A percentile compares a stretch with the other conserved stretches of the same genome.
These are phyloP conservation scores for Nyctibius grandis DNA, from an alignment of 2,797 vertebrate genomes.

Conservation along the genomic window DNA sequence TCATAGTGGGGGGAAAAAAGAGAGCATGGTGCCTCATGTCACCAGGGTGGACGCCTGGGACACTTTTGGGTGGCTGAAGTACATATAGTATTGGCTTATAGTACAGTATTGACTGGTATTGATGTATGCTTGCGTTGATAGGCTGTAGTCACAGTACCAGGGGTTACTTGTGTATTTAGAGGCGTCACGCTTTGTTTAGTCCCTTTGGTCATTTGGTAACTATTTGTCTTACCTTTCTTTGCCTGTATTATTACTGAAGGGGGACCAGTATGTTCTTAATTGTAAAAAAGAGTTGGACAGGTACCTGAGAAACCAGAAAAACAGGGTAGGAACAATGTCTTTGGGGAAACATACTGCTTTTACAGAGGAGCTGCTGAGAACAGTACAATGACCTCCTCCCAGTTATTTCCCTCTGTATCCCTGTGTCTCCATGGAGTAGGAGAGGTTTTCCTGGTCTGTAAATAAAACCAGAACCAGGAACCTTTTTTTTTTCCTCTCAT, in stretches of 20 bases:
- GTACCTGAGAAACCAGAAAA: slow-evolving; percentile 58
- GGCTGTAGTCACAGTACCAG: neutral
- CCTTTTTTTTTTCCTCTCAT: neutral
- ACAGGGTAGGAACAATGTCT: neutral
- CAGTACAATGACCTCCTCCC: neutral
- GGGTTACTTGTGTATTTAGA: neutral
- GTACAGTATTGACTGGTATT: neutral
- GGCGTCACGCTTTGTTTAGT: neutral
- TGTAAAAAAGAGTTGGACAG: neutral
- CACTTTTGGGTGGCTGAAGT: neutral
- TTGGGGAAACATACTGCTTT: neutral
- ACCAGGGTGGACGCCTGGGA: neutral
- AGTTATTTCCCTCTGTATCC: neutral
- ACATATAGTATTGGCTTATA: neutral
- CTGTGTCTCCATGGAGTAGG: fast-evolving
- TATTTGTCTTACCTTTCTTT: slow-evolving; percentile 34
- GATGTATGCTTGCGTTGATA: neutral
- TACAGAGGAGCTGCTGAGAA: neutral
- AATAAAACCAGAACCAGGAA: neutral
- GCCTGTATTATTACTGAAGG: neutral
- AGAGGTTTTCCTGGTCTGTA: neutral
- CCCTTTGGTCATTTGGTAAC: neutral
- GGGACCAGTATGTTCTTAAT: neutral
- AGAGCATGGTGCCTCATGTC: neutral
- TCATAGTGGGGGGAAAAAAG: neutral